These are phyloP conservation scores for Caranx ignobilis DNA, from an alignment of 2,113 vertebrate genomes.

Conservation along the genomic window DNA sequence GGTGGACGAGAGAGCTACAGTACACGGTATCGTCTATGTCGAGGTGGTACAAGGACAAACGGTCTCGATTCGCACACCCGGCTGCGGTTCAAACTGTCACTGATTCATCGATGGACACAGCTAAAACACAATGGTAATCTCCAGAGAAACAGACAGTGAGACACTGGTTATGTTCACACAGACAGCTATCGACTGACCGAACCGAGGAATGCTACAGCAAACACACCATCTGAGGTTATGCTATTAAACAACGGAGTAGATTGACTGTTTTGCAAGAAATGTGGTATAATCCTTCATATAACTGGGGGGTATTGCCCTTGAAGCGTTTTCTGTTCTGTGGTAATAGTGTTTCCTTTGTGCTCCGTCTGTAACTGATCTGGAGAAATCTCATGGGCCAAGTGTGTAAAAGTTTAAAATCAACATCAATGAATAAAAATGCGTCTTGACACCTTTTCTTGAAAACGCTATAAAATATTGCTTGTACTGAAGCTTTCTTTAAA, in stretches of 20 bases:
- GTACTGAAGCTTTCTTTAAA: not conserved
- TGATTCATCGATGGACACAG: slow-evolving; percentile 37
- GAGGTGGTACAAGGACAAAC: slow-evolving; percentile 53
- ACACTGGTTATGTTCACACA: slow-evolving; percentile 63
- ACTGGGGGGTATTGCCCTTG: slow-evolving; percentile 42
- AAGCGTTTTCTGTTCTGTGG: slow-evolving; percentile 13
- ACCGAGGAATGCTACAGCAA: slow-evolving; percentile 34
- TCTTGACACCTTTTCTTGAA: not conserved
- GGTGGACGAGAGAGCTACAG: slow-evolving; percentile 65
- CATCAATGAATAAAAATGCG: not conserved
- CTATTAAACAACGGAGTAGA: not conserved
- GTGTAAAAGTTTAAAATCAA: slow-evolving; percentile 18
- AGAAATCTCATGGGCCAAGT: slow-evolving; percentile 4
- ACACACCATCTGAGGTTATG: slow-evolving; percentile 9
- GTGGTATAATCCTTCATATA: not conserved
- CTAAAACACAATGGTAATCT: slow-evolving; percentile 62
- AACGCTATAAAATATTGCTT: slow-evolving; percentile 42
- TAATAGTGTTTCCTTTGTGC: slow-evolving; percentile 12
- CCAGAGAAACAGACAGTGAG: slow-evolving; percentile 64
- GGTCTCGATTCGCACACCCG: slow-evolving; percentile 40
- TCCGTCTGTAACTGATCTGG: not conserved
- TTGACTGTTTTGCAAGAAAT: not conserved
- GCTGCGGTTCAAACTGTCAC: slow-evolving; percentile 48
- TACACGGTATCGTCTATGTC: slow-evolving; percentile 57
- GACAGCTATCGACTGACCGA: slow-evolving; percentile 49